These are phyloP conservation scores for Callosobruchus maculatus DNA, from an alignment of 2,888 invertebrate species.

Conservation along the genomic window DNA sequence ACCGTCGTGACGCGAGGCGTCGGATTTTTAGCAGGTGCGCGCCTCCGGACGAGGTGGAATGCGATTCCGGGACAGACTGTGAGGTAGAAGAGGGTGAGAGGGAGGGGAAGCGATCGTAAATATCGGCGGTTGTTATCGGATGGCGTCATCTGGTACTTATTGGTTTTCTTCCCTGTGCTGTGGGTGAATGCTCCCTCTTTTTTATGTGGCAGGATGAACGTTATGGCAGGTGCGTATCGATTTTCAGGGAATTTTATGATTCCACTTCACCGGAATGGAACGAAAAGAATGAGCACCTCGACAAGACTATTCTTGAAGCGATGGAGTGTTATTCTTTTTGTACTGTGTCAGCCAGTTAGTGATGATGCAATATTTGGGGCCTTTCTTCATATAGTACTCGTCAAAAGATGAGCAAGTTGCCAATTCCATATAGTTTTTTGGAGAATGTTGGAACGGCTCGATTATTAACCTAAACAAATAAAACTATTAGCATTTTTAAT, in stretches of 20 bases:
- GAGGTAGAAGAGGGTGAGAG: background rate
- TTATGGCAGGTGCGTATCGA: background rate
- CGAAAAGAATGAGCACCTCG: background rate
- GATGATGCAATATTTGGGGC: too few relatives aligned
- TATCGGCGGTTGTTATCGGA: conserved; percentile 43
- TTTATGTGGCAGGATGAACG: background rate
- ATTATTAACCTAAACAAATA: too few relatives aligned
- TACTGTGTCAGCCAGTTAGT: too few relatives aligned
- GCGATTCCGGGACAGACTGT: conserved; percentile 20
- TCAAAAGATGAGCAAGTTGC: too few relatives aligned
- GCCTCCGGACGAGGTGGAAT: conserved; percentile 26
- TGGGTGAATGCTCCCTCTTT: background rate
- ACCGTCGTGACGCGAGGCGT: background rate
- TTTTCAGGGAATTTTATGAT: background rate
- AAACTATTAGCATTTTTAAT: too few relatives aligned
- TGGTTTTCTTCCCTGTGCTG: background rate
- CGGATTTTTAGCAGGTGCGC: conserved; percentile 44
- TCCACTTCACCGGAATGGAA: background rate
- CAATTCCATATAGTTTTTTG: too few relatives aligned
- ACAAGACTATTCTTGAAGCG: too few relatives aligned
- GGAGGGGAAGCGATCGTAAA: conserved; percentile 49
- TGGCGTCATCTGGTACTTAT: conserved; percentile 50
- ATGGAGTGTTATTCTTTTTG: too few relatives aligned
- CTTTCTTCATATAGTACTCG: too few relatives aligned
- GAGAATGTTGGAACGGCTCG: too few relatives aligned